Percentiles rank a stretch among this genome's conserved stretches.
Conservation (phyloP, 2,113 vertebrate species). For the Spheniscus mendiculus region DNA sequence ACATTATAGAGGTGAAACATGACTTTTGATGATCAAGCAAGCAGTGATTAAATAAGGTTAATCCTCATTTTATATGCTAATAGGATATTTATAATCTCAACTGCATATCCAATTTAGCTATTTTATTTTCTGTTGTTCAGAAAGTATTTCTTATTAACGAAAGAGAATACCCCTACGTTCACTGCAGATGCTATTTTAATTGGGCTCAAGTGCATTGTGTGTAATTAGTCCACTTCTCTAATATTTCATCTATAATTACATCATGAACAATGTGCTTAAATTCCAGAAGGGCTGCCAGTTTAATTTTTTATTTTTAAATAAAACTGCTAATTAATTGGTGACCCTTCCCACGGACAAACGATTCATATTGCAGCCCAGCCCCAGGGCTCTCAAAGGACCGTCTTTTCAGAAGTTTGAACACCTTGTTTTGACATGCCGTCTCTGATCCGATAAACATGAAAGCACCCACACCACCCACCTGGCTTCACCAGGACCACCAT, state of each 20-base stretch:
- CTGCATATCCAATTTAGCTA: conserved; percentile 80
- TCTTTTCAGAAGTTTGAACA: not conserved
- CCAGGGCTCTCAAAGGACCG: not conserved
- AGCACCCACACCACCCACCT: not conserved
- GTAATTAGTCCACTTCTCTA: conserved; percentile 82
- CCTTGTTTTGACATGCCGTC: not conserved
- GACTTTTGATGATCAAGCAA: conserved; percentile 77
- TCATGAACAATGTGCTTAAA: conserved; percentile 73
- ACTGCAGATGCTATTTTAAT: conserved; percentile 80
- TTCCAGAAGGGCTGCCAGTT: conserved; percentile 71
- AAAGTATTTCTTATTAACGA: conserved; percentile 79
- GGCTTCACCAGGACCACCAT: not conserved
- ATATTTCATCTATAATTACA: conserved; percentile 83
- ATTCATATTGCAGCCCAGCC: not conserved
- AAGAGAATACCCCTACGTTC: conserved; percentile 73
- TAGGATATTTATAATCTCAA: conserved; percentile 83
- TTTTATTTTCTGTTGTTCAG: conserved; percentile 81
- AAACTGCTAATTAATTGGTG: conserved; percentile 57
- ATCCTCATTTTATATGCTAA: conserved; percentile 83
- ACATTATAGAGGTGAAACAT: conserved; percentile 69
- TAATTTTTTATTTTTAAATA: not conserved
- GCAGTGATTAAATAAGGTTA: conserved; percentile 81
- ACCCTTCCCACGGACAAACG: conserved; percentile 20
- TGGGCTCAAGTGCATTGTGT: conserved; percentile 76
- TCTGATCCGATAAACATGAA: not conserved